Evolutionary conservation across 2,113 vertebrate genomes (phyloP), one percentile per base, ranked within the genome.

Genomic region (Pristiophorus japonicus): DNA sequence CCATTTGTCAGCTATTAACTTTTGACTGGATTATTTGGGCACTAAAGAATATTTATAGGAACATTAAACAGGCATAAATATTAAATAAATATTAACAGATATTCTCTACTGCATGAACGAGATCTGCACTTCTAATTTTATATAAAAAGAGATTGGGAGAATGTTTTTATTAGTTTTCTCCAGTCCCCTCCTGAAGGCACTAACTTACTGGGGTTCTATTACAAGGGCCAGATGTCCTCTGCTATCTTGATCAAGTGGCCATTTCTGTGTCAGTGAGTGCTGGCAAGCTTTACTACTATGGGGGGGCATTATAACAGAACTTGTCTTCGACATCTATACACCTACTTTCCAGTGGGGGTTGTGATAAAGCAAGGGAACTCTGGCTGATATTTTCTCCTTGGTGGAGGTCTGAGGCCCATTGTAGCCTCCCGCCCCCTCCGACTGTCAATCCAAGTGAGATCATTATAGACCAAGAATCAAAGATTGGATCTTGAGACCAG

Each of bases 21-120:
- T 67, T 94, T 94, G 93, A 94, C 65, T 94, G 93, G 27, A 94
- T 94, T 70, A 94, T 70, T 94, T 94, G 93, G 45, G 45, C 42
- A 94, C 65, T 94, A 51, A 70, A 70, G 65, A 70, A 51, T 73
- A 94, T 94, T 94, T 94, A 94, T 47, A 94, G 66, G 93, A 94
- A 94, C 42, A 51, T 94, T 47, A 94, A 92, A 67, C 45, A 94
- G 65, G 24, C 93, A 73, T 94, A 67, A 94, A 94, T 27, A 70
- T 94, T 47, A 59, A 70, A 63, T 70, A 67, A 94, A 92, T 63
- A 92, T 92, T 94, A 94, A 70, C 93, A 47, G 38, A 67, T 47
- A 73, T 70, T 47, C 65, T 94, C 93, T 6, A 51, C 93, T 70
- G 93, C 66, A 70, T 34, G 66, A 94, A 34, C 27, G 66, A 70